Conservation (phyloP, 2,113 vertebrate genomes). For the Butorides virescens region DNA sequence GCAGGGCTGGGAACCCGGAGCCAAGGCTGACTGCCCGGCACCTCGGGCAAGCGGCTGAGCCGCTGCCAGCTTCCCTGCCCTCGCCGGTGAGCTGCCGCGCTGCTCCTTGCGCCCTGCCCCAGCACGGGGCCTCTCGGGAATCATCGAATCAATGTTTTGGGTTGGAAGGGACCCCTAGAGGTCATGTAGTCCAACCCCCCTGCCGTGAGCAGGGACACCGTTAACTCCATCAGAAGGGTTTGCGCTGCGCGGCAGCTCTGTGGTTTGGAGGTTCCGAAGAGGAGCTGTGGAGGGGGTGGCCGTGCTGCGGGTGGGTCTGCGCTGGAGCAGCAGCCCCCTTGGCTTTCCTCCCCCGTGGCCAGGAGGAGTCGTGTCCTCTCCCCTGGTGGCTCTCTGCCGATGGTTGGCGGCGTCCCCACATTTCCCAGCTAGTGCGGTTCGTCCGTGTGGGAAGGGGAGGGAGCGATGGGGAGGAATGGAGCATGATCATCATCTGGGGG, state of each 20-base stretch:
- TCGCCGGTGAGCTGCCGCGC: not conserved
- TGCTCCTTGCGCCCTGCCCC: not conserved
- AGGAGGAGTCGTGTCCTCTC: not conserved
- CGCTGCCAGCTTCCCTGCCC: not conserved
- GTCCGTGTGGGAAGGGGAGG: not conserved
- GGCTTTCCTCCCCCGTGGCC: not conserved
- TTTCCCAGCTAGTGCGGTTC: not conserved
- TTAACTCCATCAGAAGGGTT: too few species aligned
- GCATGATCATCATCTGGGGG: not conserved
- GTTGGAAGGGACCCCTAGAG: too few species aligned
- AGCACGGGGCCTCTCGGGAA: not conserved
- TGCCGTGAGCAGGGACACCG: too few species aligned
- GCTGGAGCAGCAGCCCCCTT: too few species aligned
- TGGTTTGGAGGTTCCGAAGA: too few species aligned
- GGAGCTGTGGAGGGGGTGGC: not conserved
- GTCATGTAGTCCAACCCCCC: too few species aligned
- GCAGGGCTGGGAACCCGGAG: not conserved
- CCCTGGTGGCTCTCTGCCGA: not conserved
- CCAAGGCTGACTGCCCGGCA: not conserved
- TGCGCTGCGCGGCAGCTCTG: too few species aligned
- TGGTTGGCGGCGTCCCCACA: fast-evolving
- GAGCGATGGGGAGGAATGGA: not conserved
- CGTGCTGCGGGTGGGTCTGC: not conserved
- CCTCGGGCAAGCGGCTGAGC: not conserved
- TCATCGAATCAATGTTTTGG: too few species aligned